Percentiles rank a stretch among this genome's conserved stretches.
Conservation (phyloP, 1,140 invertebrate genomes). For the Druon quercuslanigerum region DNA sequence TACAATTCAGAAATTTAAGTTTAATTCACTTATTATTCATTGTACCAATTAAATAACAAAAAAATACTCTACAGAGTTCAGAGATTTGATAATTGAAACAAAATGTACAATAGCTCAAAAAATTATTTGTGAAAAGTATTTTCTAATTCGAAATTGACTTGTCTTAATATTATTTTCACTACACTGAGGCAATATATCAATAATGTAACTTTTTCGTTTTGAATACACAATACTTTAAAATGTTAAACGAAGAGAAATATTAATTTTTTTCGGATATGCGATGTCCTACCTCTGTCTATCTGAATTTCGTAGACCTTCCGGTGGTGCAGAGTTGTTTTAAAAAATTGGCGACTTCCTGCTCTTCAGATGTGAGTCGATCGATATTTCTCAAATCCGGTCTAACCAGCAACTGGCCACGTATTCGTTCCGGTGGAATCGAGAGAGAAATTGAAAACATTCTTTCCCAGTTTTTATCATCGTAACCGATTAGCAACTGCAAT, state of each 20-base stretch:
- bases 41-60: too few species aligned
- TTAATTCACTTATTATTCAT: neutral
- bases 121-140: neutral
- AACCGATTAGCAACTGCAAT: constrained; percentile 73
- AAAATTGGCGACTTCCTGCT: constrained; percentile 54
- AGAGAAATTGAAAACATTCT: constrained; percentile 52
- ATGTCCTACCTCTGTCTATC: constrained; percentile 2
- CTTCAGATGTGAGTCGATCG: constrained; percentile 43
- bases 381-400: constrained; percentile 56
- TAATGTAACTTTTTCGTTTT: constrained; percentile 21
- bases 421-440: constrained; percentile 43
- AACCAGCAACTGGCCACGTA: constrained; percentile 50
- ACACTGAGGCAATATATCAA: too few species aligned
- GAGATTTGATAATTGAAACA: neutral
- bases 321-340: constrained; percentile 53
- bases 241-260: constrained; percentile 26
- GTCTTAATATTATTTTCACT: too few species aligned
- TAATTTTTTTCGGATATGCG: constrained; percentile 27
- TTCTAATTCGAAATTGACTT: neutral
- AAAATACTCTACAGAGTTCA: neutral
- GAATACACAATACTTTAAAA: neutral
- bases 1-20: neutral
- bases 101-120: neutral
- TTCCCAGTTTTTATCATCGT: constrained; percentile 51
- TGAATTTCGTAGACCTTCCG: constrained; percentile 27